These are phyloP conservation scores for Nycteola revayana DNA, from an alignment of 2,888 invertebrate species.

Conservation along the genomic window DNA sequence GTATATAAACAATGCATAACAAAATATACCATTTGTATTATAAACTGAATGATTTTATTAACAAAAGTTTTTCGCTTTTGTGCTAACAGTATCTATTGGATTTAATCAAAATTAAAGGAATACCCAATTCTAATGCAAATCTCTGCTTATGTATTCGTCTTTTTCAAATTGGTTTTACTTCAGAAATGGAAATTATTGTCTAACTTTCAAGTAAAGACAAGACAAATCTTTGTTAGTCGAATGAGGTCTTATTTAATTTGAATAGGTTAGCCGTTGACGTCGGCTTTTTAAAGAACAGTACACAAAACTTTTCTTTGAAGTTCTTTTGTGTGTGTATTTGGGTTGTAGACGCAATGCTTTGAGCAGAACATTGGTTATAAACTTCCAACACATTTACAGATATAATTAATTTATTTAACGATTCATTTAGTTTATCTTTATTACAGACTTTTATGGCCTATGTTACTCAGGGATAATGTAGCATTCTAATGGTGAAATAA, in stretches of 20 bases:
- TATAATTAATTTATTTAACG: no score
- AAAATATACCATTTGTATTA: no score
- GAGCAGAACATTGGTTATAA: no score
- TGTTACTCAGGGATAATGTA: no score
- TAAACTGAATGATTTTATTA: no score
- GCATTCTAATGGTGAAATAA: no score
- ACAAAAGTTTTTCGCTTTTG: no score
- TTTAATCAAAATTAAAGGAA: conserved; percentile 42
- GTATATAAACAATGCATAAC: no score
- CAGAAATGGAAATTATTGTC: conserved; percentile 69
- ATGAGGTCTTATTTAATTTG: conserved; percentile 52
- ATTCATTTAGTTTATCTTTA: no score
- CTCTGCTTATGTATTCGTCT: conserved; percentile 62
- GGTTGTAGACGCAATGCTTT: no score
- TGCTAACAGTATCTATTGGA: conserved; percentile 16
- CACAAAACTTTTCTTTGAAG: conserved; percentile 20
- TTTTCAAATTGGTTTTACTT: conserved; percentile 66
- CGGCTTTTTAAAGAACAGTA: conserved; percentile 22
- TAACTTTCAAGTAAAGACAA: conserved; percentile 58
- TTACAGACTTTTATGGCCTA: no score
- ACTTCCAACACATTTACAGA: no score
- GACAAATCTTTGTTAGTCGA: conserved; percentile 52
- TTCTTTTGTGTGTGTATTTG: conserved; percentile 2
- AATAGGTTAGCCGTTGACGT: conserved; percentile 41
- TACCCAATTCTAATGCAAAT: conserved; percentile 65